These are phyloP conservation scores for Sarcophaga variegata DNA, from an alignment of 2,888 invertebrate genomes.

Conservation along the genomic window DNA sequence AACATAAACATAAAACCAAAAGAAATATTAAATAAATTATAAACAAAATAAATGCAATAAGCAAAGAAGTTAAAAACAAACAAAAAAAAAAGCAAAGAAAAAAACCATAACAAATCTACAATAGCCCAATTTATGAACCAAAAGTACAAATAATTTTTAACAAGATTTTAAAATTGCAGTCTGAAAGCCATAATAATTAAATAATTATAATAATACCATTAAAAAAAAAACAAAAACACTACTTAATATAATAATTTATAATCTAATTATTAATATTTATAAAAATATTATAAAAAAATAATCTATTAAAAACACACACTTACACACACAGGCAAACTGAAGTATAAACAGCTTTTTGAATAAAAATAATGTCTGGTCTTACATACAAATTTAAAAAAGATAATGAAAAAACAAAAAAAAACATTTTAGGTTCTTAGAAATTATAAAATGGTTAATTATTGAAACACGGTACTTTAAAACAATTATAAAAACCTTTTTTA, in stretches of 20 bases:
- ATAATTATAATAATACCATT: constrained; percentile 69
- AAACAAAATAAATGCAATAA: constrained; percentile 50
- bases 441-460: constrained; percentile 32
- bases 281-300: constrained; percentile 58
- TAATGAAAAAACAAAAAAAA: not conserved
- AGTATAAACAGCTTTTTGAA: constrained; percentile 51
- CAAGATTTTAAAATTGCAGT: constrained; percentile 79
- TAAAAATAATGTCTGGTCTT: constrained; percentile 46
- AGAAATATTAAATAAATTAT: constrained; percentile 59
- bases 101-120: constrained; percentile 75
- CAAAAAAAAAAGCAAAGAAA: constrained; percentile 69
- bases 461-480: too few species aligned
- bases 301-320: constrained; percentile 48
- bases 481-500: too few species aligned
- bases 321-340: constrained; percentile 65
- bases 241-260: not conserved
- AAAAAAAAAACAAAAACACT: constrained; percentile 24
- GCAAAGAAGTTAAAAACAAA: constrained; percentile 68
- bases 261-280: constrained; percentile 55
- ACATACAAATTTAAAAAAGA: constrained; percentile 14
- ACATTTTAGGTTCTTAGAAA: constrained; percentile 1
- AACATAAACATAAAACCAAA: constrained; percentile 54
- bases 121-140: constrained; percentile 82
- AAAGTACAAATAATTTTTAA: constrained; percentile 80
- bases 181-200: constrained; percentile 74